These are phyloP conservation scores for Pseudoips prasinana DNA, from an alignment of 2,888 invertebrate genomes.

Conservation along the genomic window DNA sequence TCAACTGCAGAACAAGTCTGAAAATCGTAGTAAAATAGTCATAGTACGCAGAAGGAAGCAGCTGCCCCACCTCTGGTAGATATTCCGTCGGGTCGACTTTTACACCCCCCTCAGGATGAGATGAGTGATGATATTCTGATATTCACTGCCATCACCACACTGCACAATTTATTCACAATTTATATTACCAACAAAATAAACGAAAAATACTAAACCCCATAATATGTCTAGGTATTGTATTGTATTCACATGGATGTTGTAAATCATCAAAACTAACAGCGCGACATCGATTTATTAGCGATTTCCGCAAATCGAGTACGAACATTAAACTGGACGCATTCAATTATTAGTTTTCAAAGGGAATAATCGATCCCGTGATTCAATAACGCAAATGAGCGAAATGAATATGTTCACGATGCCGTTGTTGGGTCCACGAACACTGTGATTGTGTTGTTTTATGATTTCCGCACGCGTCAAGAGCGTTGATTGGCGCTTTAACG, in stretches of 20 bases:
- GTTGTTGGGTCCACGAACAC: constrained; percentile 36
- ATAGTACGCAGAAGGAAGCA: no score
- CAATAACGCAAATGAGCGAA: constrained; percentile 57
- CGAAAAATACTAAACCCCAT: no score
- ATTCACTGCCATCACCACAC: no score
- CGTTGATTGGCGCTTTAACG: constrained; percentile 57
- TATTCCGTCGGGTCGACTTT: no score
- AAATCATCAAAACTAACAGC: constrained; percentile 56
- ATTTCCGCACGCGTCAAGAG: constrained; percentile 38
- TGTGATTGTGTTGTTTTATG: constrained; percentile 36
- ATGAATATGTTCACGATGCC: constrained; percentile 48
- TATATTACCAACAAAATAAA: no score
- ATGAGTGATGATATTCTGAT: no score
- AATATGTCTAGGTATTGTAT: no score
- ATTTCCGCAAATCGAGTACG: constrained; percentile 53
- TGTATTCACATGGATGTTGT: constrained; percentile 35
- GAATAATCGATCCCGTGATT: constrained; percentile 56
- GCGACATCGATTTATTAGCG: constrained; percentile 60
- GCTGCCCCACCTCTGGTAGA: no score
- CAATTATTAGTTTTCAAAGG: constrained; percentile 56
- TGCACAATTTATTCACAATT: no score
- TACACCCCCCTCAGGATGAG: no score
- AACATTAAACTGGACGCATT: constrained; percentile 56
- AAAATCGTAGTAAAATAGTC: no score
- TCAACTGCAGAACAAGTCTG: no score